These are phyloP conservation scores for Bolinopsis microptera DNA, from an alignment of 37 sponge, comb jelly and placozoan genomes.

Conservation along the genomic window DNA sequence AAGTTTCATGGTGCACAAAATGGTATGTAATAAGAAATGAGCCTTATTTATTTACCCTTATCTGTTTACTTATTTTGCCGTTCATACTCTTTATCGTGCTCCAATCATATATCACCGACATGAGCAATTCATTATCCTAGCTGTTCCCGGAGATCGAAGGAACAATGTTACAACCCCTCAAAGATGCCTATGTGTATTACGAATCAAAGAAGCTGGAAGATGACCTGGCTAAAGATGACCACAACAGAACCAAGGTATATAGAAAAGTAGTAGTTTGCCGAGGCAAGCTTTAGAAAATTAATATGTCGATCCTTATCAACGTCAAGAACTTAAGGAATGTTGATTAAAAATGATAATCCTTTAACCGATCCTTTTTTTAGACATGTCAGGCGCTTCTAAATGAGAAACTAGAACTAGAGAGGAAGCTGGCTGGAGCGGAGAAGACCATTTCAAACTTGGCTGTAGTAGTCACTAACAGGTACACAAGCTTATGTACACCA, in stretches of 20 bases:
- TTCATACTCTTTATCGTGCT: too few species aligned
- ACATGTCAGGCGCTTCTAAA: constrained; percentile 26
- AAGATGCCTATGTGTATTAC: constrained; percentile 72
- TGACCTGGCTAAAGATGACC: constrained; percentile 74
- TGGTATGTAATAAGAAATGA: too few species aligned
- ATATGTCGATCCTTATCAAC: neutral
- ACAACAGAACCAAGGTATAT: neutral
- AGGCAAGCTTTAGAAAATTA: neutral
- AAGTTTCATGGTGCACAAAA: too few species aligned
- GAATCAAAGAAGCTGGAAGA: constrained; percentile 78
- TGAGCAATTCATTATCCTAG: too few species aligned
- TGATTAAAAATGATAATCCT: constrained; percentile 60
- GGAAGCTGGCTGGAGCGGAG: constrained; percentile 3
- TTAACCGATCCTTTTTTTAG: neutral
- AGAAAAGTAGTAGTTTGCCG: neutral
- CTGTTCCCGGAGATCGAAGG: constrained; percentile 74
- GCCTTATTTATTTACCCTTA: too few species aligned
- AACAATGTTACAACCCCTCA: constrained; percentile 72
- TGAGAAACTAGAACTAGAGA: neutral
- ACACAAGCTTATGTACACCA: too few species aligned
- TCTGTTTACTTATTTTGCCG: too few species aligned
- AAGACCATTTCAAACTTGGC: constrained; percentile 1
- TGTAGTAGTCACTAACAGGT: constrained; percentile 35
- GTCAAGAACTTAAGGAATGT: neutral
- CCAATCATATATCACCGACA: too few species aligned